These are phyloP conservation scores for Epistrophe eligans DNA, from an alignment of 2,888 invertebrate genomes.

Conservation along the genomic window DNA sequence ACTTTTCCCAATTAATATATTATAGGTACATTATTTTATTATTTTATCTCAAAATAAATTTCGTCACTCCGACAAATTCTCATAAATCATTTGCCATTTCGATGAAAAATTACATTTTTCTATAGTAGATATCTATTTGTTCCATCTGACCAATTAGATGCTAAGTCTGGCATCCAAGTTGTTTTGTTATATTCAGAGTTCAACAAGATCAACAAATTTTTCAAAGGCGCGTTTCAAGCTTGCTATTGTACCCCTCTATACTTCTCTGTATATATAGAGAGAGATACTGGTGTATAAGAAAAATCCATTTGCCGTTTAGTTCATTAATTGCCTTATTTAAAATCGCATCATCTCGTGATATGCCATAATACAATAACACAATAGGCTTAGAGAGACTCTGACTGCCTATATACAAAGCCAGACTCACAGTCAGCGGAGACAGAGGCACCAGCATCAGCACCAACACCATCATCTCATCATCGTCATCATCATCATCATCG, in stretches of 20 bases:
- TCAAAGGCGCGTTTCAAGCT: constrained; percentile 52
- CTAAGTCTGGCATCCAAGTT: constrained; percentile 18
- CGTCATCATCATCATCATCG: constrained; percentile 21
- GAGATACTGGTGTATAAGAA: constrained; percentile 14
- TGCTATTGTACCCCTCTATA: neutral
- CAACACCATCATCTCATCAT: neutral
- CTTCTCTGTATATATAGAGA: neutral
- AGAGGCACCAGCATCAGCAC: constrained; percentile 8
- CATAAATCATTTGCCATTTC: constrained; percentile 71
- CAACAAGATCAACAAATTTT: constrained; percentile 62
- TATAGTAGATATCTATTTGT: constrained; percentile 51
- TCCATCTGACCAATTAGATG: constrained; percentile 72
- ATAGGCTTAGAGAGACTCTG: constrained; percentile 26
- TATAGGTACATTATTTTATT: neutral
- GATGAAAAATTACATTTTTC: constrained; percentile 54
- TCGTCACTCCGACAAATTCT: constrained; percentile 26
- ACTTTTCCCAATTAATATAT: too few species aligned
- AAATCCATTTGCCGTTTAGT: constrained; percentile 52
- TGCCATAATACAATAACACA: constrained; percentile 62
- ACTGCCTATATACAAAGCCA: constrained; percentile 1
- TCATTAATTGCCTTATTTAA: constrained; percentile 74
- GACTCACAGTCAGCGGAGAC: constrained; percentile 1
- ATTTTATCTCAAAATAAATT: neutral
- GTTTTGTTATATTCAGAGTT: constrained; percentile 39
- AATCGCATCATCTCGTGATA: constrained; percentile 74